Percentiles rank a stretch among this genome's conserved stretches.
phyloP scores from a whole-genome alignment of 2,888 invertebrate genomes.

The Clusia tigrina region DNA sequence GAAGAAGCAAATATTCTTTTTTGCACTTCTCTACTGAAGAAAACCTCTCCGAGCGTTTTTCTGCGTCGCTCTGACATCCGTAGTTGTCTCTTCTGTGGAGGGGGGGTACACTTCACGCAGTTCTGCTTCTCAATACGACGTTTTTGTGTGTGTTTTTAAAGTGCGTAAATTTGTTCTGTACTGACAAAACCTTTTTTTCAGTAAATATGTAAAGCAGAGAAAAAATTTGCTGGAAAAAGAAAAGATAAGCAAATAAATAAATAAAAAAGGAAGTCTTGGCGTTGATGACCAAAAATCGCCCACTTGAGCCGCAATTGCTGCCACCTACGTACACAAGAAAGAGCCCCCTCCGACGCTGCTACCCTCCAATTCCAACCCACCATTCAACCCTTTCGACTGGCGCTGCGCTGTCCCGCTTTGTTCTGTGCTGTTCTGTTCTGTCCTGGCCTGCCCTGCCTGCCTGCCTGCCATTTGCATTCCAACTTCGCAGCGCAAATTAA shows the following conservation, averaged over 20 bases:
- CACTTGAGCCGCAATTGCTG: not conserved
- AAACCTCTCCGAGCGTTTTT: not conserved
- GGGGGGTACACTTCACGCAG: not conserved
- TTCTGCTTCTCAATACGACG: not conserved
- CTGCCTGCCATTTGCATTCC: slow-evolving; percentile 18
- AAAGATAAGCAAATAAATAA: not conserved
- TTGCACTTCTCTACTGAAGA: not conserved
- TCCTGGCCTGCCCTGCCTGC: not conserved
- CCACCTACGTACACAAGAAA: not conserved
- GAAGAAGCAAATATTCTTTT: not conserved
- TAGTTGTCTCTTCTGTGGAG: not conserved
- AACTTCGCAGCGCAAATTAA: slow-evolving; percentile 3
- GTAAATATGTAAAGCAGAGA: not conserved
- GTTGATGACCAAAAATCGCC: slow-evolving; percentile 9
- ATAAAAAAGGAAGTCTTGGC: slow-evolving; percentile 11
- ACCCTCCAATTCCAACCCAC: not conserved
- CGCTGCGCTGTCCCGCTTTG: too few relatives aligned
- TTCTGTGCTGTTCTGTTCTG: too few relatives aligned
- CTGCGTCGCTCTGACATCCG: not conserved
- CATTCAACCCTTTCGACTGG: not conserved
- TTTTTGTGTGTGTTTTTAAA: not conserved
- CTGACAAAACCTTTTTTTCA: not conserved
- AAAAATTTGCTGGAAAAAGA: not conserved
- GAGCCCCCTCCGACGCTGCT: not conserved
- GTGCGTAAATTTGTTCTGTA: slow-evolving; percentile 11